Percentiles rank a stretch among this genome's conserved stretches.
These are phyloP conservation scores for Myotis planiceps DNA, from an alignment of 2,797 vertebrate genomes.

Conservation along the genomic window DNA sequence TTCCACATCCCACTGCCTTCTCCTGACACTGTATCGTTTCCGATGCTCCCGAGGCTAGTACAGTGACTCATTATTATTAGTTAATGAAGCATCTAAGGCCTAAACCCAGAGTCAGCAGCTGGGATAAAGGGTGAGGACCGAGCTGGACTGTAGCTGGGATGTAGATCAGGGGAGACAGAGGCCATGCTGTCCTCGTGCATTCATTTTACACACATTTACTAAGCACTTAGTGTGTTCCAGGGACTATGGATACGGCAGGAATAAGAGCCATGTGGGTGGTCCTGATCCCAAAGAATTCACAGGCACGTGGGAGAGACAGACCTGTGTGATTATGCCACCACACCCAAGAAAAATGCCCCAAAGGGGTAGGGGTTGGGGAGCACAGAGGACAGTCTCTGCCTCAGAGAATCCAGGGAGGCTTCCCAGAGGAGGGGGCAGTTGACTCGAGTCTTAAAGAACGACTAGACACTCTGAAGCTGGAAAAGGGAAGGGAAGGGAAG, in stretches of 20 bases:
- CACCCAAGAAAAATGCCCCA: background rate
- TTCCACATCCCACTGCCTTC: slow-evolving; percentile 77
- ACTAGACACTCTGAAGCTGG: background rate
- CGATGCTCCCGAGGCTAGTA: slow-evolving; percentile 83
- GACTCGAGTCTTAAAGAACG: background rate
- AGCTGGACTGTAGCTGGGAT: slow-evolving; percentile 10
- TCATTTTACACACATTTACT: background rate
- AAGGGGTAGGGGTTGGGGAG: background rate
- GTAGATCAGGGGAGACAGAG: background rate
- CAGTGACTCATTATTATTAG: slow-evolving; percentile 87
- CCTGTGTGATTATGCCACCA: background rate
- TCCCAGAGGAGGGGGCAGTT: background rate
- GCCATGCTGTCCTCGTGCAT: background rate
- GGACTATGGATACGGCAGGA: background rate
- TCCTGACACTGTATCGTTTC: slow-evolving; percentile 84
- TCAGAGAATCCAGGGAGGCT: background rate
- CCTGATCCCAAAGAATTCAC: background rate
- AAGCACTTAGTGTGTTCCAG: background rate
- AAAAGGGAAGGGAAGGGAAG: background rate
- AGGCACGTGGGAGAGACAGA: background rate
- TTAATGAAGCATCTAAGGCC: slow-evolving; percentile 87
- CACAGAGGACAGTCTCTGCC: background rate
- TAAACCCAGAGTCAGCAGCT: slow-evolving; percentile 80
- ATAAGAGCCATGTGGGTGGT: background rate
- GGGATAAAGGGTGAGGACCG: slow-evolving; percentile 70